phyloP scores from a whole-genome alignment of 2,888 invertebrate genomes.

The Teleogryllus oceanicus region DNA sequence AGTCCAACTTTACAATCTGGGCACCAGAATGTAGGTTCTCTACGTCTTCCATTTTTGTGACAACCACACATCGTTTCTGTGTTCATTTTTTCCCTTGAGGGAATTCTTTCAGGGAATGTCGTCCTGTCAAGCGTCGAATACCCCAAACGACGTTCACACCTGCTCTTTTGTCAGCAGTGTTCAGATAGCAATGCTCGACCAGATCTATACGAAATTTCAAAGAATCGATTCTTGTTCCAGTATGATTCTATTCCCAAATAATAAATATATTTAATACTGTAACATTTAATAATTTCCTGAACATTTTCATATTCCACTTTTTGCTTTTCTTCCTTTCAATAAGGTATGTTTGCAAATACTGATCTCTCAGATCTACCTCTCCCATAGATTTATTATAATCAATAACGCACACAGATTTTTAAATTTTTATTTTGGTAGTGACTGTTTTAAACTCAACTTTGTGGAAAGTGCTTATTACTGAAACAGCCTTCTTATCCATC shows the following conservation, averaged over 20 bases:
- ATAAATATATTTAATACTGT: neutral
- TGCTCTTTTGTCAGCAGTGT: neutral
- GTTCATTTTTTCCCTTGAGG: neutral
- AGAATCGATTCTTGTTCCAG: neutral
- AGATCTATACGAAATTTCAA: neutral
- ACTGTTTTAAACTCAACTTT: neutral
- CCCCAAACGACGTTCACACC: neutral
- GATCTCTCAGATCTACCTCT: conserved; percentile 19
- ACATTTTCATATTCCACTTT: neutral
- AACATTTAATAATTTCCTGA: neutral
- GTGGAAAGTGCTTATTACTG: neutral
- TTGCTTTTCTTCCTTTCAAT: neutral
- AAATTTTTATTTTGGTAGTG: neutral
- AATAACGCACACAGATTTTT: neutral
- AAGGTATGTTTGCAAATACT: neutral
- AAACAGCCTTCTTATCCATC: conserved; percentile 23
- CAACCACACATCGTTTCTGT: neutral
- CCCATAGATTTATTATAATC: conserved; percentile 22
- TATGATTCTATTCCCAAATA: neutral
- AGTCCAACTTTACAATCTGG: neutral
- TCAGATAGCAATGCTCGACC: neutral
- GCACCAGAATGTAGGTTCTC: neutral
- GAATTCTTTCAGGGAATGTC: neutral
- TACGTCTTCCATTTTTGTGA: neutral
- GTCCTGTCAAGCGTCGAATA: neutral